Percentiles rank a stretch among this genome's conserved stretches.
phyloP scores from a whole-genome alignment of 2,888 invertebrate genomes.

The Eupsilia transversa region DNA sequence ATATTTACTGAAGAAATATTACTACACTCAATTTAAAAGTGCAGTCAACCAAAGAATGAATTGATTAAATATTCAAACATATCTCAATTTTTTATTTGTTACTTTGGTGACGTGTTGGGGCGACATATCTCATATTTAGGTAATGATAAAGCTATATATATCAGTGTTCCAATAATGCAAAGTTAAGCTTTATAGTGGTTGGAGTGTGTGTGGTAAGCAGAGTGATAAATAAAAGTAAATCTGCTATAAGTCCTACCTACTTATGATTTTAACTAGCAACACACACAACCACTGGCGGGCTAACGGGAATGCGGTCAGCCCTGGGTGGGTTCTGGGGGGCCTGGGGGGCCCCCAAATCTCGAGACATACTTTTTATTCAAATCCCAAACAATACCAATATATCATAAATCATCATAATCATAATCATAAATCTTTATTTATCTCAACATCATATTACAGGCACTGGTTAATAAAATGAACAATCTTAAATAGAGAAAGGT shows the following conservation, averaged over 20 bases:
- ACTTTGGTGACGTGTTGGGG: not conserved
- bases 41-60: slow-evolving; percentile 26
- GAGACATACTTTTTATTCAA: not conserved
- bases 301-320: not conserved
- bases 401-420: no score
- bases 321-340: no score
- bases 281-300: not conserved
- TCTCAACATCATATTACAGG: no score
- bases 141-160: not conserved
- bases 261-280: not conserved
- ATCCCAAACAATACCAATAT: not conserved
- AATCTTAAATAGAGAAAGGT: no score
- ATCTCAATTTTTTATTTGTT: not conserved
- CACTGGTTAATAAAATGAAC: no score
- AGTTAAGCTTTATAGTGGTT: not conserved
- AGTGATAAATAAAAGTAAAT: not conserved
- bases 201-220: not conserved
- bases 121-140: not conserved
- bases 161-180: not conserved
- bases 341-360: not conserved
- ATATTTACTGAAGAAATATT: slow-evolving; percentile 1
- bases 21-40: slow-evolving; percentile 22
- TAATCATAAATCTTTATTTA: no score
- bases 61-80: slow-evolving; percentile 6
- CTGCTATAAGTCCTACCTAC: not conserved